A percentile compares a stretch with the other conserved stretches of the same genome.
Evolutionary conservation across 35 echinoderm and acorn worm species (phyloP).

Genomic region (Acanthaster planci): DNA sequence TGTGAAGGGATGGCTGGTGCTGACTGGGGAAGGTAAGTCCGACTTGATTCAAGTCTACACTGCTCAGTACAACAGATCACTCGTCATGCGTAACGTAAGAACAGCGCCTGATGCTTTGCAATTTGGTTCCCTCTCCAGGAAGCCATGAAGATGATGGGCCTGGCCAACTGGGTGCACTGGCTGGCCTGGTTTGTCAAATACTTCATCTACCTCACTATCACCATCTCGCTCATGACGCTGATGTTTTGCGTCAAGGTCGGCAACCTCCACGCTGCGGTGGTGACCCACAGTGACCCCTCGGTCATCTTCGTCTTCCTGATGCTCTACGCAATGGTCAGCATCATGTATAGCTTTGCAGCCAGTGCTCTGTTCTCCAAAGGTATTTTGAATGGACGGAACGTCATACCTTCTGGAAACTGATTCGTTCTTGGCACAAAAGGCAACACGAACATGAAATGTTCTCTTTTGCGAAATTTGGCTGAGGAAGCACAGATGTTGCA

Average conservation of each 20-base stretch:
- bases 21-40: no score
- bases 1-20: no score
- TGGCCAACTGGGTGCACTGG: slow-evolving; percentile 96
- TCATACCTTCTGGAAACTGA: no score
- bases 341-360: slow-evolving; percentile 70
- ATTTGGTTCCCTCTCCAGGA: slow-evolving; percentile 73
- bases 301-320: slow-evolving; percentile 87
- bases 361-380: slow-evolving; percentile 92
- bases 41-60: no score
- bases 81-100: no score
- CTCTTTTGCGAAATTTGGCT: no score
- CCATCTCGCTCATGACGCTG: slow-evolving; percentile 82
- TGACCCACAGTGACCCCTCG: slow-evolving; percentile 74
- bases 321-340: slow-evolving; percentile 71
- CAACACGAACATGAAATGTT: no score
- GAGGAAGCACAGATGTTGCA: no score
- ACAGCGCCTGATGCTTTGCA: no score
- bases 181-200: slow-evolving; percentile 88
- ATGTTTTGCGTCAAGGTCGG: slow-evolving; percentile 64
- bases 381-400: no score
- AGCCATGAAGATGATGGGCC: slow-evolving; percentile 99
- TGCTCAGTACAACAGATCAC: no score
- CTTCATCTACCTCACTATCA: slow-evolving; percentile 73
- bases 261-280: slow-evolving; percentile 63
- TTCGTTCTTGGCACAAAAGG: no score